Evolutionary conservation across 2,797 vertebrate species (phyloP).

Genomic region (Periophthalmus magnuspinnatus): DNA sequence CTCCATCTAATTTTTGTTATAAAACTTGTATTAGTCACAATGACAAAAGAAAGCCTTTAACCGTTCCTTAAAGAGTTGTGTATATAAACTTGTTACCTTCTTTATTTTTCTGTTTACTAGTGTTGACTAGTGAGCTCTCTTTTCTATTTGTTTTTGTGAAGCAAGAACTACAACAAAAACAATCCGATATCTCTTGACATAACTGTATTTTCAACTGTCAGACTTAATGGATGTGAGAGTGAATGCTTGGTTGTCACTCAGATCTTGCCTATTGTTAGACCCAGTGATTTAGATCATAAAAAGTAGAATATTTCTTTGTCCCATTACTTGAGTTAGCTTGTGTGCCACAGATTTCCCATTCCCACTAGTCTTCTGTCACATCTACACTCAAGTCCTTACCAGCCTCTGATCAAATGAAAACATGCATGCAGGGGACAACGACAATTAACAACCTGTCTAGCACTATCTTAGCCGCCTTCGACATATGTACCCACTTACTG

Average conservation of each 20-base stretch:
- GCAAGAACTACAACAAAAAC: too few species aligned
- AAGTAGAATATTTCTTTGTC: background rate
- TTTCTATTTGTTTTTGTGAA: too few species aligned
- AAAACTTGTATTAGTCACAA: background rate
- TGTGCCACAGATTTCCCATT: background rate
- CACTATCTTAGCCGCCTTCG: constrained; percentile 5
- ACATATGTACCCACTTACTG: constrained; percentile 12
- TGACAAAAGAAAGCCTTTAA: background rate
- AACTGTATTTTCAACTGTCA: too few species aligned
- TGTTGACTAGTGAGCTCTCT: too few species aligned
- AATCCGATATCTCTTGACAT: too few species aligned
- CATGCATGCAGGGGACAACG: constrained; percentile 1
- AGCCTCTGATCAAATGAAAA: constrained; percentile 7
- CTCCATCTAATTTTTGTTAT: background rate
- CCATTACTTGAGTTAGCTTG: background rate
- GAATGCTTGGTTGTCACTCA: too few species aligned
- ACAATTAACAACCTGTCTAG: constrained; percentile 14
- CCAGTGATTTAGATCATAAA: background rate
- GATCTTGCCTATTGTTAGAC: background rate
- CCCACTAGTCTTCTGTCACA: background rate
- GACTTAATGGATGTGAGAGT: too few species aligned
- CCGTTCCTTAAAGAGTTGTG: background rate
- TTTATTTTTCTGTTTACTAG: background rate
- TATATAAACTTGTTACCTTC: too few species aligned
- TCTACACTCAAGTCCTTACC: background rate